Evolutionary conservation across 2,888 invertebrate species (phyloP).

Genomic region (Pteria penguin): DNA sequence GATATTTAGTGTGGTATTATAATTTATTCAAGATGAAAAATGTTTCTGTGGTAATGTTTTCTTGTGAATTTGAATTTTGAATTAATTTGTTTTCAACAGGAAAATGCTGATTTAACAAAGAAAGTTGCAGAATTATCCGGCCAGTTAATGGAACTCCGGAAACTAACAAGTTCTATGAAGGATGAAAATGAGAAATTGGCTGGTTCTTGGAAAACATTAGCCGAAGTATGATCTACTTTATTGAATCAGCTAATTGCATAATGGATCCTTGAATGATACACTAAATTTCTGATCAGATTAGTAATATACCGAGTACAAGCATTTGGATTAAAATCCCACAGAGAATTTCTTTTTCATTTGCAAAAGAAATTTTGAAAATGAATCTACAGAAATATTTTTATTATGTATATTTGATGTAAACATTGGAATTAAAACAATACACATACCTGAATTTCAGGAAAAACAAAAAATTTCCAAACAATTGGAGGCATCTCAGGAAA

Average conservation of each 20-base stretch:
- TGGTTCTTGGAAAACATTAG: slow-evolving; percentile 63
- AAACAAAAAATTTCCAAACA: slow-evolving; percentile 63
- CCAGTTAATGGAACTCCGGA: slow-evolving; percentile 69
- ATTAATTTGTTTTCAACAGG: slow-evolving; percentile 55
- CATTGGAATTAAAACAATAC: no score
- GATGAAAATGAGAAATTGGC: slow-evolving; percentile 72
- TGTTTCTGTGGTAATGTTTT: neutral
- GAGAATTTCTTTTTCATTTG: no score
- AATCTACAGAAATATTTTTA: no score
- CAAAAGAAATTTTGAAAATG: no score
- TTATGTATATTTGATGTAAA: no score
- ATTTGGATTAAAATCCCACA: no score
- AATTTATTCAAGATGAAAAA: no score
- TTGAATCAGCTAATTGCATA: no score
- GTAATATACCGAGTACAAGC: no score
- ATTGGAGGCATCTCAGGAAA: slow-evolving; percentile 66
- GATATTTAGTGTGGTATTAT: no score
- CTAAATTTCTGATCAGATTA: no score
- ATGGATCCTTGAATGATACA: no score
- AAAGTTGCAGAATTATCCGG: slow-evolving; percentile 67
- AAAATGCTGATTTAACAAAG: slow-evolving; percentile 63
- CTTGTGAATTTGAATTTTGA: neutral
- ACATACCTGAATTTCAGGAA: slow-evolving; percentile 72
- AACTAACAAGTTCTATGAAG: slow-evolving; percentile 66
- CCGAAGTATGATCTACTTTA: slow-evolving; percentile 71